Evolutionary conservation across 2,797 vertebrate species (phyloP).

Genomic region (Oryzias dopingdopingensis): DNA sequence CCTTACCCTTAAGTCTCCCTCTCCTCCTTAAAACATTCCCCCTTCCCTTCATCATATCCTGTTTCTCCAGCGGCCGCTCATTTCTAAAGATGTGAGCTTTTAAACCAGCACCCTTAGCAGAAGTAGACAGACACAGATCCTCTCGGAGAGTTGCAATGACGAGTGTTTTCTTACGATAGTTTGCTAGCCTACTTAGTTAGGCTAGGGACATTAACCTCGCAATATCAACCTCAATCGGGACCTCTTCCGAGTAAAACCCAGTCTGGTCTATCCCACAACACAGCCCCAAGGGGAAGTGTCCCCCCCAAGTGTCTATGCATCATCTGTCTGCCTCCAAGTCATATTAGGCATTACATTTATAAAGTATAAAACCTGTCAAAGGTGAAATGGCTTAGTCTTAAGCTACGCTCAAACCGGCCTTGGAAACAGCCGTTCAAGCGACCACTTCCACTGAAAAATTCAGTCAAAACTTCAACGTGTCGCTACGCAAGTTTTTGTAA

Average conservation of each 20-base stretch:
- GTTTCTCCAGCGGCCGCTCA: constrained; percentile 42
- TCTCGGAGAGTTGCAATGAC: constrained; percentile 68
- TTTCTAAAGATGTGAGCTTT: constrained; percentile 56
- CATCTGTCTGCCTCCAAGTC: background rate
- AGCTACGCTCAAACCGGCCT: no score
- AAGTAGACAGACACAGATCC: constrained; percentile 48
- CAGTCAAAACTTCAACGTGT: no score
- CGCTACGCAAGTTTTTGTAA: no score
- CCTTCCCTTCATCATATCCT: constrained; percentile 14
- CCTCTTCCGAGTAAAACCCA: constrained; percentile 31
- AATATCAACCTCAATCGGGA: constrained; percentile 58
- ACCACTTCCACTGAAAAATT: no score
- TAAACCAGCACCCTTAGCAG: constrained; percentile 49
- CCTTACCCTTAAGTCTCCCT: constrained; percentile 57
- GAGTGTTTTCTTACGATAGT: constrained; percentile 56
- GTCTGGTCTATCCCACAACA: constrained; percentile 10
- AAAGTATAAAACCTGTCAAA: background rate
- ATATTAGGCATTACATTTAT: constrained; percentile 31
- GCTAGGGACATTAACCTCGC: constrained; percentile 58
- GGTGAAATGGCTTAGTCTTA: no score
- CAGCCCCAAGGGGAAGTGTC: constrained; percentile 10
- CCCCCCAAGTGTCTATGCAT: constrained; percentile 1
- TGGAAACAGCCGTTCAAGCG: no score
- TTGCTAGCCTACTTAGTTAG: constrained; percentile 7
- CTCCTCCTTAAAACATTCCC: constrained; percentile 9